Conservation (phyloP, 2,797 vertebrate species). For the Prunella strophiata region DNA sequence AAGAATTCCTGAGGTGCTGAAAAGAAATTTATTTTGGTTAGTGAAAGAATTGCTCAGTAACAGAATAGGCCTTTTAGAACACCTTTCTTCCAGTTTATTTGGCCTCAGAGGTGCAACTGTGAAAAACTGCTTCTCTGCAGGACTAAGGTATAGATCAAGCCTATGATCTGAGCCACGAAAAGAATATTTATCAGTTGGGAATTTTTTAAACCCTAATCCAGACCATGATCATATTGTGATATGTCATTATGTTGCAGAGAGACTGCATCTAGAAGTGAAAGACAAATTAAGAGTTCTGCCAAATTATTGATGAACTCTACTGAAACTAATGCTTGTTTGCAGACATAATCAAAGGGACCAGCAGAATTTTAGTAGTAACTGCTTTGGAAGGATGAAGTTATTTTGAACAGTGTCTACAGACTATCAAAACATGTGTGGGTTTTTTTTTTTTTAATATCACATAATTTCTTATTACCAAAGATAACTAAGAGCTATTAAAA, state of each 20-base stretch:
- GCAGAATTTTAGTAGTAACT: neutral
- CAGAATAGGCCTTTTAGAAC: neutral
- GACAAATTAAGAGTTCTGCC: neutral
- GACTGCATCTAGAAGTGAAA: neutral
- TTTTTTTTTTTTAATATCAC: neutral
- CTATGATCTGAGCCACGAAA: neutral
- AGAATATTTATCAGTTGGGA: neutral
- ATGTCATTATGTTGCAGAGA: neutral
- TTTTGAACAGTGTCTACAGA: neutral
- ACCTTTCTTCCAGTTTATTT: neutral
- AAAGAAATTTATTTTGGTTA: neutral
- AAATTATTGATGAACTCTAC: neutral
- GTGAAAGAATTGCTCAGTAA: neutral
- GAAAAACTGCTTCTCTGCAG: neutral
- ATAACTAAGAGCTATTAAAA: neutral
- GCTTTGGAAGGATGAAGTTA: neutral
- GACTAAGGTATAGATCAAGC: neutral
- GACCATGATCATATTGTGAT: neutral
- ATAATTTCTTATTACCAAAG: neutral
- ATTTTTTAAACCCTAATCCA: neutral
- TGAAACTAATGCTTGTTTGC: neutral
- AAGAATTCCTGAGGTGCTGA: neutral
- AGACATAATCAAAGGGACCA: neutral
- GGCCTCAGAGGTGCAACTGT: neutral
- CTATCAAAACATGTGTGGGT: neutral